Evolutionary conservation across 2,797 vertebrate species (phyloP).

Genomic region (Carcharodon carcharias): DNA sequence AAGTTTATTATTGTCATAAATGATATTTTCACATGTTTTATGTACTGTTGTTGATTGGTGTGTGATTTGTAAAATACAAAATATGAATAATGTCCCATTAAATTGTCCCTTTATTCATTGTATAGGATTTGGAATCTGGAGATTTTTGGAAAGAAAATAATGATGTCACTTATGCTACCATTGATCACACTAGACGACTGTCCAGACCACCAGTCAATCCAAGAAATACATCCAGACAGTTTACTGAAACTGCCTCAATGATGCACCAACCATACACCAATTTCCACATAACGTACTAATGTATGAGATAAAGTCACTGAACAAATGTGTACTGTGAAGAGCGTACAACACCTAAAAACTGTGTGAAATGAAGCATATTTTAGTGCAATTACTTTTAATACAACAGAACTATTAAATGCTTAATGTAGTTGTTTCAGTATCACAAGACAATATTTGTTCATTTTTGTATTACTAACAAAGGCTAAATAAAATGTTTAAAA

Average conservation of each 20-base stretch:
- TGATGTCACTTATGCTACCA: slow-evolving; percentile 26
- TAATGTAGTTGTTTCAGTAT: not conserved
- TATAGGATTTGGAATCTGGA: slow-evolving; percentile 6
- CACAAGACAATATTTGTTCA: not conserved
- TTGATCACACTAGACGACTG: slow-evolving; percentile 26
- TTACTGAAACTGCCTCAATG: not conserved
- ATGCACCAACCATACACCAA: not conserved
- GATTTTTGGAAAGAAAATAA: not conserved
- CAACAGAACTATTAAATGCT: not conserved
- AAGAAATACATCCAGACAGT: not conserved
- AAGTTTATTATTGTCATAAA: not conserved
- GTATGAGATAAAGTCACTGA: not conserved
- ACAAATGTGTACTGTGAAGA: not conserved
- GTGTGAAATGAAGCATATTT: not conserved
- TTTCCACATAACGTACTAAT: not conserved
- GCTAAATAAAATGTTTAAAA: not conserved
- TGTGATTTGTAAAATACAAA: not conserved
- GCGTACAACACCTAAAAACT: not conserved
- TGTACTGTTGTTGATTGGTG: not conserved
- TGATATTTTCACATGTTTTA: slow-evolving; percentile 2
- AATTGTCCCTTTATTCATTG: not conserved
- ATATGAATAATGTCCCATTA: not conserved
- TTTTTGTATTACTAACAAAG: not conserved
- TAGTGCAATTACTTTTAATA: not conserved
- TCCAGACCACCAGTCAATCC: not conserved